A percentile compares a stretch with the other conserved stretches of the same genome.
These are phyloP conservation scores for Drosophila mayri DNA, from an alignment of 1,140 invertebrate species.

Conservation along the genomic window DNA sequence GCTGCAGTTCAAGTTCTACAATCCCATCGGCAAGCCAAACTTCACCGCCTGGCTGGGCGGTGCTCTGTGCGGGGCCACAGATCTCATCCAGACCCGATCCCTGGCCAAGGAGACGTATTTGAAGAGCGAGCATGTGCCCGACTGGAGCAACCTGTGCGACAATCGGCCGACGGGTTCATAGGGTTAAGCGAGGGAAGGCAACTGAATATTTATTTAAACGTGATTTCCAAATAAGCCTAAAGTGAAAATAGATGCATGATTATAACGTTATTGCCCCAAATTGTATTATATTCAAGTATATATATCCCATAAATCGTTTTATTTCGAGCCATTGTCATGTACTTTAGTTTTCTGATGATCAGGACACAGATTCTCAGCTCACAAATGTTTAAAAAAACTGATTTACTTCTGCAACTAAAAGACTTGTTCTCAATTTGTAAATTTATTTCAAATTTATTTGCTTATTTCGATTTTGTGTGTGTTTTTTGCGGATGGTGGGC, in stretches of 20 bases:
- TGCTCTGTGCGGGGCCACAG: conserved; percentile 93
- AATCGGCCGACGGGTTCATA: conserved; percentile 84
- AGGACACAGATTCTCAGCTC: no score
- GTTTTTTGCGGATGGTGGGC: conserved; percentile 10
- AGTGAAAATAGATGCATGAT: background rate
- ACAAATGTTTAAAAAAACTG: no score
- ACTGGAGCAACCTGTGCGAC: conserved; percentile 92
- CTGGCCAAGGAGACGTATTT: conserved; percentile 91
- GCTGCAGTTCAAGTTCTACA: conserved; percentile 90
- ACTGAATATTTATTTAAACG: conserved; percentile 18
- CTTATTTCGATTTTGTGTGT: conserved; percentile 52
- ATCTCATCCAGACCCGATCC: conserved; percentile 90
- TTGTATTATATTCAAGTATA: background rate
- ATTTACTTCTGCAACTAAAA: no score
- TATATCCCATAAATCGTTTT: background rate
- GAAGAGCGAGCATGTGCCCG: conserved; percentile 89
- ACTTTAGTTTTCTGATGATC: no score
- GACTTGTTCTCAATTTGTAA: conserved; percentile 45
- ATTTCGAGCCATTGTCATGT: no score
- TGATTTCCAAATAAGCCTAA: conserved; percentile 7
- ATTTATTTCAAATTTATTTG: conserved; percentile 54
- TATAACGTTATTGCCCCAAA: background rate
- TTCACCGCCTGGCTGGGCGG: conserved; percentile 94
- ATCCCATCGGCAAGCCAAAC: conserved; percentile 92
- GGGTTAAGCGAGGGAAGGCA: background rate